Conservation (phyloP, 1,140 invertebrate genomes). For the Bombus confusus region DNA sequence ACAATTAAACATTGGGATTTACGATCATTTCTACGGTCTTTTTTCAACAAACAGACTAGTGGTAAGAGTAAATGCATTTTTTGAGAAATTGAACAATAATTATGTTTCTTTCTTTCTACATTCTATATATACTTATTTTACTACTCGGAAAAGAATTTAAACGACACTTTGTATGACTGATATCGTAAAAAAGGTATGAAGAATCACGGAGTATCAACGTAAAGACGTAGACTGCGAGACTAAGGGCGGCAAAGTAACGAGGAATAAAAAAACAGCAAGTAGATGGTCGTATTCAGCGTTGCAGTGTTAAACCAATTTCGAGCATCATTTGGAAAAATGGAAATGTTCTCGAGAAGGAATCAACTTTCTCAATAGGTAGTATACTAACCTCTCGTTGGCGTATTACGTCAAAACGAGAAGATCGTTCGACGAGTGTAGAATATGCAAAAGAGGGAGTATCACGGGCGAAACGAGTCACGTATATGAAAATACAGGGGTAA, state of each 20-base stretch:
- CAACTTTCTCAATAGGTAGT: background rate
- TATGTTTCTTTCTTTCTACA: too few species aligned
- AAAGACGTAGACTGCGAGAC: background rate
- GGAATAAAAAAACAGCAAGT: background rate
- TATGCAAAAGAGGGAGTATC: background rate
- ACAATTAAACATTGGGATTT: too few species aligned
- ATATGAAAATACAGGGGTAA: constrained; percentile 43
- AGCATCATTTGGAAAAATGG: background rate
- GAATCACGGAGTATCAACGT: too few species aligned
- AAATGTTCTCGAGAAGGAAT: background rate
- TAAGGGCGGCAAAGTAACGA: background rate
- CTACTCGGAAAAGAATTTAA: too few species aligned
- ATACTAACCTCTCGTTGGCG: background rate
- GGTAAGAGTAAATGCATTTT: too few species aligned
- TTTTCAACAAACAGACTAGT: too few species aligned
- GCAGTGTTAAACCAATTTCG: background rate
- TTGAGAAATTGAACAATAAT: too few species aligned
- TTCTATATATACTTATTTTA: too few species aligned
- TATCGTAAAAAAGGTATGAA: background rate
- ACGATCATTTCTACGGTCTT: too few species aligned
- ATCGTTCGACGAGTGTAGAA: background rate
- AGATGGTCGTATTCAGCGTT: background rate
- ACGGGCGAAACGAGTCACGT: constrained; percentile 37
- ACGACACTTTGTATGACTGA: background rate
- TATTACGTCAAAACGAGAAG: background rate